Evolutionary conservation across 2,888 invertebrate species (phyloP), one percentile per base, ranked within the genome.

Genomic region (Chloromyia formosa): DNA sequence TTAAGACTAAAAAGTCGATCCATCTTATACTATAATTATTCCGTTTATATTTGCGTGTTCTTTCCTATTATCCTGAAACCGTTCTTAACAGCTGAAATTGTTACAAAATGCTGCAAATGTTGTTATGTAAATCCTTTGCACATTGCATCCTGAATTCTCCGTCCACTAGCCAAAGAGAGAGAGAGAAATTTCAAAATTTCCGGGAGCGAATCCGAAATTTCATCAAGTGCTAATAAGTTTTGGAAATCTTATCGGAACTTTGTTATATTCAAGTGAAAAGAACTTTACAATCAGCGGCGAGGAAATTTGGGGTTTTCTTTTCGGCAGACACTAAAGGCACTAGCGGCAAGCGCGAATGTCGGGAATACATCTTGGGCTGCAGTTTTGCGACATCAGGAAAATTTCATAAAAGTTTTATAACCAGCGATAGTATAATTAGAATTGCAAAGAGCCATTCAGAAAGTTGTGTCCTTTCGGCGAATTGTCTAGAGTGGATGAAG

Each of bases 151-250:
- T n/a, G n/a, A n/a, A n/a, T n/a, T n/a, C n/a, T n/a, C n/a, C n/a
- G n/a, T n/a, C n/a, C n/a, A n/a, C n/a, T n/a, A n/a, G n/a, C n/a
- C n/a, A n/a, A n/a, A n/a, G n/a, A n/a, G n/a, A n/a, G n/a, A 35
- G 27, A 35, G 27, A 35, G n/a, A 35, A 35, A 35, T 35, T 35
- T 35, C 2, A 35, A 35, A 35, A 35, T 35, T 35, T 7, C 7
- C 27, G 27, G 4, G 4, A n/a, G 22, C 40, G 49, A 66, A 49
- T 66, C 66, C 45, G 18, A 40, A 40, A 71, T 58, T 71, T 71
- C 56, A 58, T 58, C 71, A 71, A 71, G 71, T 71, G 56, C 71
- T 71, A 71, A 71, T 71, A 71, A 71, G 53, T 71, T 71, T 35
- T 71, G 40, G 18, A 58, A 56, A 56, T 71, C 49, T 71, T 58